phyloP scores from a whole-genome alignment of 2,888 invertebrate genomes.

The Carcina quercana region DNA sequence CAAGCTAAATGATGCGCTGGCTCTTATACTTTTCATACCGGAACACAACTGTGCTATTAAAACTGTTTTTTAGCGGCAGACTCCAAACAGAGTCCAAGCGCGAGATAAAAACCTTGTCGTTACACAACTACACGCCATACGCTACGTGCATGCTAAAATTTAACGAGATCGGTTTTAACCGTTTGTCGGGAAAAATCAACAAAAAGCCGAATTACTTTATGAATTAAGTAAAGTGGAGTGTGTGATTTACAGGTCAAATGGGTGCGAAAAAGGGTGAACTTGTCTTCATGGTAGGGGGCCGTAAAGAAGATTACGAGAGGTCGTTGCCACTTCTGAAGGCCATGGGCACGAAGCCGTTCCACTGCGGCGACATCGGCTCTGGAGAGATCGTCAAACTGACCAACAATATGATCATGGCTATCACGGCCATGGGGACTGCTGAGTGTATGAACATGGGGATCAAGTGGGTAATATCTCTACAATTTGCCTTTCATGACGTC shows the following conservation, averaged over 20 bases:
- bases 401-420: slow-evolving; percentile 97
- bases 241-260: slow-evolving; percentile 78
- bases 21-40: no score
- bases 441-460: slow-evolving; percentile 98
- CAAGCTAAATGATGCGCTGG: no score
- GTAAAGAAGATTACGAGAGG: slow-evolving; percentile 78
- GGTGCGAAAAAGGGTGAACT: slow-evolving; percentile 94
- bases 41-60: no score
- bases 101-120: no score
- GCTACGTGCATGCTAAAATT: no score
- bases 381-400: slow-evolving; percentile 97
- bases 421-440: slow-evolving; percentile 95
- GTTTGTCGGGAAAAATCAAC: no score
- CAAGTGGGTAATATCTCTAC: slow-evolving; percentile 78
- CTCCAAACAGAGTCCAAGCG: no score
- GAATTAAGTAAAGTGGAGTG: no score
- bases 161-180: no score
- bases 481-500: no score
- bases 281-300: slow-evolving; percentile 98
- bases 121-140: no score
- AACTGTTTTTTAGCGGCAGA: no score
- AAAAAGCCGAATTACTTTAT: not conserved
- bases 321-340: slow-evolving; percentile 81
- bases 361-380: slow-evolving; percentile 92
- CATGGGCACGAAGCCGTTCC: slow-evolving; percentile 95